Base-by-base conservation (phyloP, 2,113 vertebrate genomes). In the Orycteropus afer region DNA sequence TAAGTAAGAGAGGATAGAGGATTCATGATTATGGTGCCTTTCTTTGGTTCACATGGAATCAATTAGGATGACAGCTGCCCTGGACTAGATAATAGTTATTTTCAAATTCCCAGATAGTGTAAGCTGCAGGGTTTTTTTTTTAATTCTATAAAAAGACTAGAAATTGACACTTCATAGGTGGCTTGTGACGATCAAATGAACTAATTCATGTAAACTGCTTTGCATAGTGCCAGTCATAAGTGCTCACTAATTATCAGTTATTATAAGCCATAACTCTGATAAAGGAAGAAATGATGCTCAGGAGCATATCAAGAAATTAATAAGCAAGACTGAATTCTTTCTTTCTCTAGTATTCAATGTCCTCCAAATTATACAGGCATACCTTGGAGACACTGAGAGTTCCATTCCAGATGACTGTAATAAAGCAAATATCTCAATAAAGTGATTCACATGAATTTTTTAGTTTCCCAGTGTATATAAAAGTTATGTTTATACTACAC, bases 211-310 rank as follows among this genome's bases (percentile, higher is more conserved):
- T 7, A 77, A 59, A 34, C 73, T 14, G 4, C 34, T 65, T 32
- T 89, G 22, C 12, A 53, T 12, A 55, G 10, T n/a, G 53, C 20
- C n/a, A 53, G 51, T 42, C 42, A 37, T 27, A 47, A 78, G 2
- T 23, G 55, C 27, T 95, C 65, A 53, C 6, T 77, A 73, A 79
- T 55, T 55, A 59, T 45, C 29, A 67, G n/a, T 86, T 73, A 74
- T 45, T 59, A 81, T 51, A 6, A 74, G 3, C 15, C 5, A 14
- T 42, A 49, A 76, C 57, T 55, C 22, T 55, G 14, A 69, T 76
- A 91, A 91, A 85, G 34, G 40, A 91, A 94, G 90, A 89, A 89
- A 51, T 61, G 32, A 73, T 80, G 32, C 53, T 49, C 45, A 42
- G 23, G 7, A 85, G 18, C 40, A 61, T 34, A n/a, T 23, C 45